Conservation (phyloP, 2,888 invertebrate genomes). For the Stenichneumon culpator region DNA sequence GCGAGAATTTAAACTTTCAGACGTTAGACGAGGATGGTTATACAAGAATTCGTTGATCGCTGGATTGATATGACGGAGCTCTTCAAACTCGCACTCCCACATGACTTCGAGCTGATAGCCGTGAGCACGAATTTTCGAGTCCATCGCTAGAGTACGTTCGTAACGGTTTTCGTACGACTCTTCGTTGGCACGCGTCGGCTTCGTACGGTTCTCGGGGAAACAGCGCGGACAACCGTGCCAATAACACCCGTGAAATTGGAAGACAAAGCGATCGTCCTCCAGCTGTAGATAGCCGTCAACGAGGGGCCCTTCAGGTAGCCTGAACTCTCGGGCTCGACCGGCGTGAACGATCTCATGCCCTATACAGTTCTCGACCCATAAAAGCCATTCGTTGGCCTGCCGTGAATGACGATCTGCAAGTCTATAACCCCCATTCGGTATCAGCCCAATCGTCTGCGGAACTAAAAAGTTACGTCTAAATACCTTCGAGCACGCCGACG, state of each 20-base stretch:
- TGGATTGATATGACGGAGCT: neutral
- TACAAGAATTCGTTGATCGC: neutral
- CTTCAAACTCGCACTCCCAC: no score
- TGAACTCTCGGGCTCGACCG: conserved; percentile 5
- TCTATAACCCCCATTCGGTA: conserved; percentile 38
- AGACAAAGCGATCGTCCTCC: conserved; percentile 13
- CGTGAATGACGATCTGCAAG: conserved; percentile 28
- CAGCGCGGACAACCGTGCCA: conserved; percentile 52
- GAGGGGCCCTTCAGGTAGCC: conserved; percentile 6
- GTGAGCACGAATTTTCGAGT: neutral
- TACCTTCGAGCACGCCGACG: conserved; percentile 43
- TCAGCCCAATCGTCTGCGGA: conserved; percentile 26
- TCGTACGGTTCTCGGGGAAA: neutral
- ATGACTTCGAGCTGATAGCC: neutral
- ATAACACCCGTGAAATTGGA: conserved; percentile 50
- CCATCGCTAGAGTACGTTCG: neutral
- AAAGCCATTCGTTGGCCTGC: neutral
- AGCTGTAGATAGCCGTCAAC: conserved; percentile 42
- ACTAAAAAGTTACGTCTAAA: conserved; percentile 39
- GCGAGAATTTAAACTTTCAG: conserved; percentile 15
- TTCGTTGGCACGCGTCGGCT: neutral
- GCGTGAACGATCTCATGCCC: conserved; percentile 26
- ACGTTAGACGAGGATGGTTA: neutral
- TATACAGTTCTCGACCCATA: neutral
- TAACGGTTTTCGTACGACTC: conserved; percentile 5